phyloP scores from a whole-genome alignment of 2,797 vertebrate genomes.

The Garrulus glandarius region DNA sequence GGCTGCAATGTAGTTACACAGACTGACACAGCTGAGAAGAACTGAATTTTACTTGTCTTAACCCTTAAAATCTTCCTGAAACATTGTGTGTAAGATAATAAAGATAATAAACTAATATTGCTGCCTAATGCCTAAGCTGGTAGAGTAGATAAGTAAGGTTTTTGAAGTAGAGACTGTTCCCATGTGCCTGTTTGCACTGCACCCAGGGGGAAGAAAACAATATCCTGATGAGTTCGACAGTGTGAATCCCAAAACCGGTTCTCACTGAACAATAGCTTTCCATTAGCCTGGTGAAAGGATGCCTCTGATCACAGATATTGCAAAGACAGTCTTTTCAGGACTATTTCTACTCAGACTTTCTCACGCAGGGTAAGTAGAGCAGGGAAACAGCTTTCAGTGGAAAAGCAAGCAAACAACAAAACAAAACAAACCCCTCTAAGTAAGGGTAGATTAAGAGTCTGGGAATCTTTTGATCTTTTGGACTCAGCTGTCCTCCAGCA shows the following conservation, averaged over 20 bases:
- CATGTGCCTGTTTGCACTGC: neutral
- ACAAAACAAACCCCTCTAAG: conserved; percentile 20
- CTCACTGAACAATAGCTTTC: neutral
- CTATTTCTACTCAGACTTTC: conserved; percentile 27
- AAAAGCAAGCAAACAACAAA: conserved; percentile 47
- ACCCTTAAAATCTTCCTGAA: neutral
- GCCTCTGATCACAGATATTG: neutral
- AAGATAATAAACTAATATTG: neutral
- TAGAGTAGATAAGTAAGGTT: neutral
- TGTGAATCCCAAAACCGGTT: neutral
- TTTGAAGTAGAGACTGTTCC: neutral
- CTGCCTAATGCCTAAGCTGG: neutral
- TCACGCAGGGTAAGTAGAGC: conserved; percentile 39
- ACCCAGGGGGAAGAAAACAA: neutral
- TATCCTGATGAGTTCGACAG: accelerated
- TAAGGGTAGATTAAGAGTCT: conserved; percentile 31
- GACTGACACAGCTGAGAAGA: neutral
- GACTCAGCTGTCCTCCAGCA: neutral
- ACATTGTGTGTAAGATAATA: neutral
- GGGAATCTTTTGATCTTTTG: conserved; percentile 44
- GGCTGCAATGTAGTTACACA: neutral
- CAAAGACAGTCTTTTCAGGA: neutral
- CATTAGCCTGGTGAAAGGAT: neutral
- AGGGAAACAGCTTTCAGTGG: conserved; percentile 31
- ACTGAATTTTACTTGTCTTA: neutral